These are phyloP conservation scores for Chloropsis hardwickii DNA, from an alignment of 2,113 vertebrate genomes.

Conservation along the genomic window DNA sequence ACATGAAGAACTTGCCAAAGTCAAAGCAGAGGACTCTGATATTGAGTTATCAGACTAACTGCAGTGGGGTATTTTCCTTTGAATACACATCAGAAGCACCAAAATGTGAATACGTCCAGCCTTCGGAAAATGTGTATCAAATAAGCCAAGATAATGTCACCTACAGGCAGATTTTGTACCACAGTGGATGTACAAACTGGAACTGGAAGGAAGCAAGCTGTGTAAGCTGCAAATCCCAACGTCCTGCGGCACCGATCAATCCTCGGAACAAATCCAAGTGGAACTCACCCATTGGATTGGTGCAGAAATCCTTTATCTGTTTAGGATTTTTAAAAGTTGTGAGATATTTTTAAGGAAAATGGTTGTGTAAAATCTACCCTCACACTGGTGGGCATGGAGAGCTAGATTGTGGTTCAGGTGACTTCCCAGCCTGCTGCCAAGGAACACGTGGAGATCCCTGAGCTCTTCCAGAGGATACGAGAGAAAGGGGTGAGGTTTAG, in stretches of 20 bases:
- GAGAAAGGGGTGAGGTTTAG: background rate
- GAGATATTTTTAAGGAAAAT: conserved; percentile 73
- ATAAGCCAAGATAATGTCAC: conserved; percentile 50
- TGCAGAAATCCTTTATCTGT: conserved; percentile 73
- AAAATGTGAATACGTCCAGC: conserved; percentile 80
- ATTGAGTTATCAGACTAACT: conserved; percentile 80
- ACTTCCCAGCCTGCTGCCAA: conserved; percentile 60
- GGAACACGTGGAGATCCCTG: conserved; percentile 14
- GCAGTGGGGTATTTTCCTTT: conserved; percentile 63
- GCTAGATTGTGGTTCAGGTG: conserved; percentile 56
- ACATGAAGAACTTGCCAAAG: conserved; percentile 83
- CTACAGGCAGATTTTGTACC: conserved; percentile 59
- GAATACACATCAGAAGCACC: conserved; percentile 71
- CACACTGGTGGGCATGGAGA: conserved; percentile 66
- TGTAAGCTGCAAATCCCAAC: conserved; percentile 43
- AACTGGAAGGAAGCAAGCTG: conserved; percentile 67
- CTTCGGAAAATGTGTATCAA: conserved; percentile 62
- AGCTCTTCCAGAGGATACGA: conserved; percentile 12
- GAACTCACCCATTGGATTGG: conserved; percentile 67
- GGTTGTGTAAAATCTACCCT: conserved; percentile 71
- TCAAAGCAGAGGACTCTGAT: conserved; percentile 83
- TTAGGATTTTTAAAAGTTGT: conserved; percentile 69
- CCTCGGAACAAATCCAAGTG: conserved; percentile 60
- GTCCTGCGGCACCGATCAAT: conserved; percentile 45
- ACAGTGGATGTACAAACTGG: conserved; percentile 70